Evolutionary conservation across 2,888 invertebrate genomes (phyloP), one percentile per base, ranked within the genome.

Genomic region (Lagria hirta): DNA sequence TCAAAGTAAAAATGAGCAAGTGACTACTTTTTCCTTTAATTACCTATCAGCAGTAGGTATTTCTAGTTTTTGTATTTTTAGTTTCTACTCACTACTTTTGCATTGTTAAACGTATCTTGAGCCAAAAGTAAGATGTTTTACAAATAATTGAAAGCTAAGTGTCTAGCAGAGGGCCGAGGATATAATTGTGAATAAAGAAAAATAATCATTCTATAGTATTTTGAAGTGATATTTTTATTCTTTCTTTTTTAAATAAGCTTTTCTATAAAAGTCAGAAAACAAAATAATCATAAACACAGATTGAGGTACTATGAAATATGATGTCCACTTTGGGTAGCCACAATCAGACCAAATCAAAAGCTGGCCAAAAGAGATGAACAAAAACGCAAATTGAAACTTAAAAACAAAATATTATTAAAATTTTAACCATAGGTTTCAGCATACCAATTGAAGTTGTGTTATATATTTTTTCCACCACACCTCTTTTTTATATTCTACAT

Each of bases 391-490:
- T 64, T 88, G 88, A 0, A 76, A 8, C 75, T 81, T 73, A 47
- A 75, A 75, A 48, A 54, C 27, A 37, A n/a, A 8, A 18, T 4
- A 14, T n/a, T n/a, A 22, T 24, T 12, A 23, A 15, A 13, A 5
- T 35, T 7, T 24, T 16, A 15, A 12, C 1, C 15, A 13, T 18
- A 20, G 1, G 16, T n/a, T 26, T 17, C n/a, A 15, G 69, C 75
- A 73, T 70, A 82, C 80, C 65, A 93, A 78, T 72, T 94, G 93
- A 55, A 92, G 63, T 61, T 86, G 86, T 0, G 93, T 93, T 46
- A 94, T 83, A 60, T 88, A 78, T 51, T 86, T 87, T 66, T 93
- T 93, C 85, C 90, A 87, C 86, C 87, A 87, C 1, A 85, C 66
- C 35, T 83, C 82, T 43, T 82, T 74, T 54, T 84, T 83, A 60